Evolutionary conservation across 2,888 invertebrate genomes (phyloP), one percentile per base, ranked within the genome.

Genomic region (Serrognathus titanus): DNA sequence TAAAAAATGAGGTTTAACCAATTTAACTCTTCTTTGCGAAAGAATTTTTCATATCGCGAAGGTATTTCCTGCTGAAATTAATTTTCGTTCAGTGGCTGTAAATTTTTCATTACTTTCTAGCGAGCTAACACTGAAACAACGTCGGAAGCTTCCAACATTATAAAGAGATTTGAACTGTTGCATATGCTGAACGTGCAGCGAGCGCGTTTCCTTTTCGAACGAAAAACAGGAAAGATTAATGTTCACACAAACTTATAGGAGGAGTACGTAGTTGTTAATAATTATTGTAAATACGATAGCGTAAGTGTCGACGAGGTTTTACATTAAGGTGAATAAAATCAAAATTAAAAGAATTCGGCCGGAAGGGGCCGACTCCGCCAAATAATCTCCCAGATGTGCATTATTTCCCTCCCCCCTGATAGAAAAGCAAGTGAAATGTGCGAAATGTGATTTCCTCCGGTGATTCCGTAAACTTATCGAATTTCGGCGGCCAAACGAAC

Each of bases 401-500:
- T 53, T 53, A 53, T 53, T 47, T 38, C 39, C 13, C 40, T n/a
- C n/a, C 24, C 13, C 40, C 16, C 16, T 12, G 36, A 53, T 47
- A 53, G 40, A 9, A 38, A 47, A 13, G 47, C 9, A 43, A 55
- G 37, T 55, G 43, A 50, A 50, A 55, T 55, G 55, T 55, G 45
- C 55, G 50, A 55, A 48, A 46, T 55, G 48, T 49, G 41, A 55
- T 55, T 55, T 55, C 49, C 50, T 37, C 43, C 35, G 39, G 48
- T 55, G 48, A 55, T 55, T 55, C 45, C 38, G 48, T 48, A 41
- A 54, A 45, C 50, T 55, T 46, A 55, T 50, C 45, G 38, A 38
- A 55, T 49, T n/a, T 37, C 48, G 46, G 38, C 49, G 24, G 24
- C 5, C 24, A 43, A 31, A 39, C 40, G 48, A 47, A 47, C 53